Percentiles rank a stretch among this genome's conserved stretches.
Conservation (phyloP, 2,888 invertebrate genomes). For the Punctoribates punctum region DNA sequence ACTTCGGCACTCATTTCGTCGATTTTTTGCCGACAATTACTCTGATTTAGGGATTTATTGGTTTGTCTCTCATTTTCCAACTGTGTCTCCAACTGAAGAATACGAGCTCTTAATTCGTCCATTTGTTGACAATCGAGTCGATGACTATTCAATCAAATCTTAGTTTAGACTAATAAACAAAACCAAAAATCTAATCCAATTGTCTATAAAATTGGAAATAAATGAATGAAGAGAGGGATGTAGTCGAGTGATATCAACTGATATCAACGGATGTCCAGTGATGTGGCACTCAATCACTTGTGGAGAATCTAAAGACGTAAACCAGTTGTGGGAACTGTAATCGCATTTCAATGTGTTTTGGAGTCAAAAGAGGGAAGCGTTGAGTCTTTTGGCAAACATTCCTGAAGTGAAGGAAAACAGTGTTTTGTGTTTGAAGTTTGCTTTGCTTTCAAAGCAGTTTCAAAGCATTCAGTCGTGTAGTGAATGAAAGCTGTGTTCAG, state of each 20-base stretch:
- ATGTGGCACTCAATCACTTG: not conserved
- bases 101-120: slow-evolving; percentile 13
- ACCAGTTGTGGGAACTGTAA: not conserved
- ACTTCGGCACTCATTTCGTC: slow-evolving; percentile 91
- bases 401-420: not conserved
- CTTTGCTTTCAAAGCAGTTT: not conserved
- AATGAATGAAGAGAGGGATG: too few relatives aligned
- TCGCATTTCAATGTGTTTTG: not conserved
- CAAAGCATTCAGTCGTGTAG: not conserved
- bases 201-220: not conserved
- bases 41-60: not conserved
- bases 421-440: not conserved
- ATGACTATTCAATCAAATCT: not conserved
- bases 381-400: not conserved
- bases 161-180: not conserved
- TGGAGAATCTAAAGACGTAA: not conserved
- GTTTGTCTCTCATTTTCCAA: slow-evolving; percentile 16
- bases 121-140: not conserved
- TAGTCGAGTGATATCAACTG: too few relatives aligned
- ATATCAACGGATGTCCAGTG: too few relatives aligned
- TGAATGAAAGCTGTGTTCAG: not conserved
- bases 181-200: not conserved
- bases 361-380: slow-evolving; percentile 5
- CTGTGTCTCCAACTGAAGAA: slow-evolving; percentile 15
- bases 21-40: slow-evolving; percentile 64